Evolutionary conservation across 2,888 invertebrate genomes (phyloP).

Genomic region (Capitulum mitella): DNA sequence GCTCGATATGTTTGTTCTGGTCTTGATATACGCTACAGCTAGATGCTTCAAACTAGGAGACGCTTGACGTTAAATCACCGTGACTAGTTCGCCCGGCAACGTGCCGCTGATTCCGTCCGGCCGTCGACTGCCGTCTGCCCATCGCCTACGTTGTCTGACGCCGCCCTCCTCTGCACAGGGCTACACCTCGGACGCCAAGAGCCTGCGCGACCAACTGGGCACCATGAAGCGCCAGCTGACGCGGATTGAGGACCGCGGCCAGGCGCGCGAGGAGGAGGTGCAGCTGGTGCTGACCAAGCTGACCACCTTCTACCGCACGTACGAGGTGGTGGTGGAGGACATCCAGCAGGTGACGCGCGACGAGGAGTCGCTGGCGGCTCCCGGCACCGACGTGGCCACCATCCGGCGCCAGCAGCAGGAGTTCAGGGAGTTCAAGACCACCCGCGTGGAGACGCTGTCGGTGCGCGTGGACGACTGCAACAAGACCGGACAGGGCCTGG

Average conservation of each 20-base stretch:
- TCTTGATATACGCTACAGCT: too few species aligned
- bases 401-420: conserved; percentile 87
- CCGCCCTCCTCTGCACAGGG: too few species aligned
- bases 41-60: too few species aligned
- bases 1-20: too few species aligned
- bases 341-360: conserved; percentile 65
- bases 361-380: conserved; percentile 68
- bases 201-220: conserved; percentile 67
- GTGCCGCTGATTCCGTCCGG: too few species aligned
- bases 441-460: conserved; percentile 72
- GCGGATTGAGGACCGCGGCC: conserved; percentile 70
- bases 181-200: conserved; percentile 72
- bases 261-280: conserved; percentile 68
- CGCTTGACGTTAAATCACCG: too few species aligned
- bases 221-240: conserved; percentile 68
- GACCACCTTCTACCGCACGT: conserved; percentile 74
- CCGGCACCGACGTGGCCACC: conserved; percentile 84
- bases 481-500: conserved; percentile 72
- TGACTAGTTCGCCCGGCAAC: too few species aligned
- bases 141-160: too few species aligned
- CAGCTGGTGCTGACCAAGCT: conserved; percentile 69
- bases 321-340: conserved; percentile 65
- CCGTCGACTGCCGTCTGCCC: too few species aligned
- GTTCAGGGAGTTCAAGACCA: conserved; percentile 67
- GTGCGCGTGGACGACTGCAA: conserved; percentile 75